Percentiles rank a stretch among this genome's conserved stretches.
These are phyloP conservation scores for Calyptommatus sinebrachiatus DNA, from an alignment of 2,113 vertebrate genomes.

Conservation along the genomic window DNA sequence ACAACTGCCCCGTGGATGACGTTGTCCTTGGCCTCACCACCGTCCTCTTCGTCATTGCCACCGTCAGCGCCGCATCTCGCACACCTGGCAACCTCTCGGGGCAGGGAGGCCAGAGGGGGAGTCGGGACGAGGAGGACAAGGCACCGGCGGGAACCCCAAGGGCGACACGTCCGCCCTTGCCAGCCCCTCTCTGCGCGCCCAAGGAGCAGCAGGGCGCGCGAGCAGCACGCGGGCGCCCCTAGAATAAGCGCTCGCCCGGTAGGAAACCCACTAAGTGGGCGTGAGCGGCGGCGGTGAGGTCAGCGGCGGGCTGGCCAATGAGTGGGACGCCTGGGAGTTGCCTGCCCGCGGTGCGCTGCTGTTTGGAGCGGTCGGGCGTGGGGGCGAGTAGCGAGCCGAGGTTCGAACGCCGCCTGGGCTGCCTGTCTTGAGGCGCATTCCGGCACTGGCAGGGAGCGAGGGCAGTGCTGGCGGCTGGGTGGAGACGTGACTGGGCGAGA, in stretches of 20 bases:
- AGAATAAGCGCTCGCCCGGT: neutral
- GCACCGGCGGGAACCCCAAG: neutral
- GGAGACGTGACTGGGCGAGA: neutral
- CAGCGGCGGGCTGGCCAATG: conserved; percentile 46
- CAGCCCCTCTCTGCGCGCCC: neutral
- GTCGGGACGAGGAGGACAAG: neutral
- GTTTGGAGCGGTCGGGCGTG: conserved; percentile 5
- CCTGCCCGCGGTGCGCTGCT: neutral
- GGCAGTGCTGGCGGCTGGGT: neutral
- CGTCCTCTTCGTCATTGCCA: neutral
- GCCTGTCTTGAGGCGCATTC: conserved; percentile 3
- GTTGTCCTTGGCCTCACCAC: too few species aligned
- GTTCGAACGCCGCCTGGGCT: neutral
- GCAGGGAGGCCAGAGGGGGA: neutral
- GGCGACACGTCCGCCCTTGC: neutral
- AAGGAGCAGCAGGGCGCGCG: neutral
- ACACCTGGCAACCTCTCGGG: neutral
- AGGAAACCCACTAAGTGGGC: conserved; percentile 14
- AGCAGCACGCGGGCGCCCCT: conserved; percentile 9
- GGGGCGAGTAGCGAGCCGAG: neutral
- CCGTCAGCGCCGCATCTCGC: neutral
- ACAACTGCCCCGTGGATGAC: too few species aligned
- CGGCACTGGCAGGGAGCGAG: conserved; percentile 11
- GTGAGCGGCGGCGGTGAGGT: conserved; percentile 33
- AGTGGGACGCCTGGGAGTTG: conserved; percentile 16